Base-by-base conservation (phyloP, 2,888 invertebrate genomes). In the Chrysotoxum bicinctum region DNA sequence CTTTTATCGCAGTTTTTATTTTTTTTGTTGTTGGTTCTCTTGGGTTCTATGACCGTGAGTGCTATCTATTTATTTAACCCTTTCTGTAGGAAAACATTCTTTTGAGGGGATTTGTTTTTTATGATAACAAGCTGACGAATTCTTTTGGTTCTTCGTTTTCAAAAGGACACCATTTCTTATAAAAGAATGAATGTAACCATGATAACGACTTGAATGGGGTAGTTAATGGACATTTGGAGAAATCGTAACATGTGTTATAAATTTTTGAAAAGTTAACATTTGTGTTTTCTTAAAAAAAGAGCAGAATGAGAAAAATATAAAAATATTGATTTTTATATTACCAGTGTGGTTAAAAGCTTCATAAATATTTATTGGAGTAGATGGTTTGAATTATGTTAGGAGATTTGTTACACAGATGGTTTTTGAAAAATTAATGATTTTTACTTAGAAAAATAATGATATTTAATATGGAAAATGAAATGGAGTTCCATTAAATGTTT, bases 181-280 rank as follows among this genome's bases (percentile, higher is more conserved):
- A 50, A 19, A 35, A 19, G 48, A 73, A 73, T 73, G 68, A 69
- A 68, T 56, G 58, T 77, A 66, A 73, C 82, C 73, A 83, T 68
- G 60, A 78, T 73, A 68, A 54, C 52, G 72, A 21, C 62, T 56
- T 50, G 23, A 68, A 72, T 72, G 52, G 43, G 48, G 37, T 70
- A 72, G 21, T 50, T 66, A 66, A 76, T 62, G 78, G 78, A 48
- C 68, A 73, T 78, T 82, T 62, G 54, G 48, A 45, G 16, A 83
- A 79, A 83, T 83, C 69, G 56, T 70, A 74, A 70, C 83, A 83
- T 83, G 69, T 83, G 78, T 78, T 83, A 58, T 78, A 70, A 69
- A 83, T 74, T 78, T 30, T 21, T 40, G 7, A 62, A 23, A 74
- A 64, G 45, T 64, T 69, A 74, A 78, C 62, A 54, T 23, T 40